Evolutionary conservation across 2,797 vertebrate genomes (phyloP).

Genomic region (Philypnodon macrostomus): DNA sequence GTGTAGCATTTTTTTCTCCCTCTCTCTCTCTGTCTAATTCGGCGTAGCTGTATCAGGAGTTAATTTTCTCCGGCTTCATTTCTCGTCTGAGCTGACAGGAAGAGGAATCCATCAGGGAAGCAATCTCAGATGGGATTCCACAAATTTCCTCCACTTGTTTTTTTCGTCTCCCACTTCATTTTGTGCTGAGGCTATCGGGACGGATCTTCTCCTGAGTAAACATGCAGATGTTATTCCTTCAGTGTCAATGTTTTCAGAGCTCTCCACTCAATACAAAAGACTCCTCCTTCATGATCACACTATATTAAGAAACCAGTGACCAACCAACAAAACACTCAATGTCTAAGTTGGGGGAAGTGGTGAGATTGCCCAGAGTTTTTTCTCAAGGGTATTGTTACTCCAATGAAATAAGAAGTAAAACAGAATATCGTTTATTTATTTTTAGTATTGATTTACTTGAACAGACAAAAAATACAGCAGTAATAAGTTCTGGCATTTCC

Average conservation of each 20-base stretch:
- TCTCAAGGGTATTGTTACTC: too few relatives aligned
- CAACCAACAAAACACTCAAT: slow-evolving; percentile 59
- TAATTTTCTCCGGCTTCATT: slow-evolving; percentile 85
- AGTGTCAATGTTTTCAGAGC: slow-evolving; percentile 73
- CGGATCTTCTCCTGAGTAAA: slow-evolving; percentile 77
- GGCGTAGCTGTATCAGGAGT: slow-evolving; percentile 83
- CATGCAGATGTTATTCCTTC: slow-evolving; percentile 72
- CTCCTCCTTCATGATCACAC: slow-evolving; percentile 64
- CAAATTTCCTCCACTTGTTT: slow-evolving; percentile 80
- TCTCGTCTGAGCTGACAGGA: slow-evolving; percentile 82
- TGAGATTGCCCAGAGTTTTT: too few relatives aligned
- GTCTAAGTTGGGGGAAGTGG: slow-evolving; percentile 41
- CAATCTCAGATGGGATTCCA: slow-evolving; percentile 82
- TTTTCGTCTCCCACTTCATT: slow-evolving; percentile 67
- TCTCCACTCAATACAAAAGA: slow-evolving; percentile 59
- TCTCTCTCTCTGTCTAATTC: slow-evolving; percentile 84
- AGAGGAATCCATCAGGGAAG: slow-evolving; percentile 81
- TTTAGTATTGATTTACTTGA: too few relatives aligned
- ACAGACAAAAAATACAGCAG: too few relatives aligned
- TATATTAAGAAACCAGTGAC: slow-evolving; percentile 65
- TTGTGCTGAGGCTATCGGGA: slow-evolving; percentile 67
- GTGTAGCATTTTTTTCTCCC: slow-evolving; percentile 76
- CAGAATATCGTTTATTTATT: too few relatives aligned
- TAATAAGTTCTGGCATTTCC: too few relatives aligned
- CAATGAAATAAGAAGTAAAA: too few relatives aligned